These are phyloP conservation scores for Neuroscelio doddi DNA, from an alignment of 2,888 invertebrate species.

Conservation along the genomic window DNA sequence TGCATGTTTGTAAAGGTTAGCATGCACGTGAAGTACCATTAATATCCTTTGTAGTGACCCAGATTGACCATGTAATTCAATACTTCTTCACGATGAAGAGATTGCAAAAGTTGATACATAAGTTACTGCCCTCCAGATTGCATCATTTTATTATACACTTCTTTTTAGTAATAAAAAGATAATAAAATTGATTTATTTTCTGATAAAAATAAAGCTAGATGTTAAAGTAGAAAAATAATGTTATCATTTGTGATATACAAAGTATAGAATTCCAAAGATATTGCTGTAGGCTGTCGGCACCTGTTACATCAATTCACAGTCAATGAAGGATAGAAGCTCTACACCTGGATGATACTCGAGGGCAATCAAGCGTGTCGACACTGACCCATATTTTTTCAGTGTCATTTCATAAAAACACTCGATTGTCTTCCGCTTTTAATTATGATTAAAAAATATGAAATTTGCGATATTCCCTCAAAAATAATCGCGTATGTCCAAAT, in stretches of 20 bases:
- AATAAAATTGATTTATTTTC: no score
- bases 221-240: no score
- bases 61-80: constrained; percentile 5
- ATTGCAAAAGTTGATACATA: constrained; percentile 8
- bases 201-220: no score
- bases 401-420: constrained; percentile 39
- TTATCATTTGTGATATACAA: no score
- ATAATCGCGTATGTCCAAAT: no score
- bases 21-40: neutral
- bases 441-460: no score
- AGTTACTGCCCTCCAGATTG: no score
- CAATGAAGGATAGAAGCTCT: constrained; percentile 33
- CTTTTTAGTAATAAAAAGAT: no score
- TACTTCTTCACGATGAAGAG: neutral
- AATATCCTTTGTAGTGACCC: neutral
- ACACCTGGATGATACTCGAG: constrained; percentile 41
- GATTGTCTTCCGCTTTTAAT: constrained; percentile 43
- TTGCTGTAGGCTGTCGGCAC: constrained; percentile 17
- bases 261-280: no score
- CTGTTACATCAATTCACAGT: constrained; percentile 30
- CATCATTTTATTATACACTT: no score
- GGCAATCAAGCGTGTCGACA: constrained; percentile 56
- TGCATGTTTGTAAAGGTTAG: neutral
- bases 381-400: constrained; percentile 54
- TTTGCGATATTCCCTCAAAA: no score